Evolutionary conservation across 2,888 invertebrate genomes (phyloP), one percentile per base, ranked within the genome.

Genomic region (Gryllus longicercus): DNA sequence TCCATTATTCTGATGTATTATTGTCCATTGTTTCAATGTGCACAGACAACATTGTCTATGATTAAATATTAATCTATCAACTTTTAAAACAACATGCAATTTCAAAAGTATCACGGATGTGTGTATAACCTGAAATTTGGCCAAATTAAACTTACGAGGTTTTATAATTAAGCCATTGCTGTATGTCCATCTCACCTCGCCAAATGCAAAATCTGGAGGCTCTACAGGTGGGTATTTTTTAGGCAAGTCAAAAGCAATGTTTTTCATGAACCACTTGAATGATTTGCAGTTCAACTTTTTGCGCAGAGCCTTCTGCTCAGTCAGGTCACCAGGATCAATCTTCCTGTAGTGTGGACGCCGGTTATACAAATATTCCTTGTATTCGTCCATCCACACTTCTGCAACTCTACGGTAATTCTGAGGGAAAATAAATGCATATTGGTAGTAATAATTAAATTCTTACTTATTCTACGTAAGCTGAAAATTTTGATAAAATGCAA

Each of bases 351-450:
- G 93, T 0, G 97, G 94, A 51, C 94, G 89, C 0, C 96, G 90
- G 82, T 89, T 87, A 88, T 98, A 98, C 79, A 99, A 86, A 85
- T 92, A 93, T 83, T 97, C 90, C 2, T 95, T 95, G 86, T 97
- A 99, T 85, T 98, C 98, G 86, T 99, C 98, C 98, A 99, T 98
- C 98, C 98, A 99, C 2, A 98, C 98, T 84, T 96, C 96, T 0
- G 97, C 97, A 0, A 98, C 97, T 81, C 98, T 91, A 75, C 93
- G 91, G 87, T 96, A 96, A 87, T 98, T 98, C 94, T 95, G 85
- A 21, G 84, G 84, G 8, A 8, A 8, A 38, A 38, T 38, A 38
- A 38, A 38, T 38, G 8, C 8, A 38, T 38, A 38, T 8, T 5
- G 5, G 8, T 38, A 8, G 38, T 38, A 38, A 38, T 38, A 38